Conservation (phyloP, 2,113 vertebrate genomes). For the Mobula hypostoma region DNA sequence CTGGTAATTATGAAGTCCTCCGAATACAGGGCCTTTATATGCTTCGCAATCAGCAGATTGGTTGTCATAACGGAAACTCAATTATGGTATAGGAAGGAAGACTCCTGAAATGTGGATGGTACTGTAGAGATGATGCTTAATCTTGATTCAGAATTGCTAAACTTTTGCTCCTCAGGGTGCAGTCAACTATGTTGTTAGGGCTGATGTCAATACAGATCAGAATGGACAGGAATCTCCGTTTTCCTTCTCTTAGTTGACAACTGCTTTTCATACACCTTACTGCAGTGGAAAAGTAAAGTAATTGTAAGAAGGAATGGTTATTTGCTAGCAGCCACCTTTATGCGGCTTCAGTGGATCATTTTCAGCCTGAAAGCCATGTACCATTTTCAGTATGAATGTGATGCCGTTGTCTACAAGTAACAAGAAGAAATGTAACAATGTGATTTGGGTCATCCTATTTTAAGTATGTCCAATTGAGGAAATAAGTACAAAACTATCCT, state of each 20-base stretch:
- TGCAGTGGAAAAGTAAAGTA: neutral
- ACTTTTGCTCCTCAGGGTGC: no score
- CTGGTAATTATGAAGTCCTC: no score
- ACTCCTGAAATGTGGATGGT: no score
- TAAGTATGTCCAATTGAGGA: neutral
- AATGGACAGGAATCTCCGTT: neutral
- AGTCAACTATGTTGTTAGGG: no score
- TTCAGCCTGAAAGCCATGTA: neutral
- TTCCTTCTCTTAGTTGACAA: no score
- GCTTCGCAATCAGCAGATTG: no score
- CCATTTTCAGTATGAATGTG: neutral
- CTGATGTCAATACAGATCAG: no score
- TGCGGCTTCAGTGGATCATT: neutral
- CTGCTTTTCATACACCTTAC: neutral
- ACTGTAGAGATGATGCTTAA: no score
- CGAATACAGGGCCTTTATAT: no score
- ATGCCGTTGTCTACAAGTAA: neutral
- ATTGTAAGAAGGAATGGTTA: neutral
- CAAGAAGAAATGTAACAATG: neutral
- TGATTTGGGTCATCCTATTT: neutral
- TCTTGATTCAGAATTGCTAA: no score
- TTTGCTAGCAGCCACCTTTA: neutral
- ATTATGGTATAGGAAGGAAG: no score
- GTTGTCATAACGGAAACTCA: no score
- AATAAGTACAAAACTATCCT: neutral